phyloP scores from a whole-genome alignment of 2,888 invertebrate genomes.

The Yponomeuta malinellus region DNA sequence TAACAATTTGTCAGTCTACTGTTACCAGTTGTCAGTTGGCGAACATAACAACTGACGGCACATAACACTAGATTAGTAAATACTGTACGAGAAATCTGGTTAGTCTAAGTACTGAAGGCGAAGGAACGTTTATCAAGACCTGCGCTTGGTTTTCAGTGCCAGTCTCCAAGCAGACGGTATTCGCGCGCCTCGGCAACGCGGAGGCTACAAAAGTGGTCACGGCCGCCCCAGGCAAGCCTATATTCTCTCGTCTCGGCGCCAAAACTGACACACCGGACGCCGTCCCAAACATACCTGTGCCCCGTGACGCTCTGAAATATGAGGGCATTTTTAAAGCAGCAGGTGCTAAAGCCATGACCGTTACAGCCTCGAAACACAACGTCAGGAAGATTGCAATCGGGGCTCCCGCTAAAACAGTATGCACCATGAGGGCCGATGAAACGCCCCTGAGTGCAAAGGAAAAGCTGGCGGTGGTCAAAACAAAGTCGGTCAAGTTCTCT shows the following conservation, averaged over 20 bases:
- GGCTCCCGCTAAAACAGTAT: background rate
- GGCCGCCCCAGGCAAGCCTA: constrained; percentile 39
- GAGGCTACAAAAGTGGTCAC: constrained; percentile 31
- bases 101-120: too few species aligned
- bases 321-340: constrained; percentile 61
- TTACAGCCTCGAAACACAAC: constrained; percentile 48
- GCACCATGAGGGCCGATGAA: constrained; percentile 67
- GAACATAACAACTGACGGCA: too few species aligned
- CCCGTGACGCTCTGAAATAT: constrained; percentile 60
- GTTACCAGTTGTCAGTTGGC: too few species aligned
- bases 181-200: constrained; percentile 56
- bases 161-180: constrained; percentile 47
- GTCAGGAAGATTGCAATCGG: constrained; percentile 50
- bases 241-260: constrained; percentile 56
- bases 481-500: constrained; percentile 67
- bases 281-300: constrained; percentile 39
- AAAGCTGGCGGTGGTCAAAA: constrained; percentile 49
- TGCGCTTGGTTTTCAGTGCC: constrained; percentile 17
- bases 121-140: too few species aligned
- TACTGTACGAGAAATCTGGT: too few species aligned
- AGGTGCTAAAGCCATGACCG: constrained; percentile 42
- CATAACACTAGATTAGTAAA: too few species aligned
- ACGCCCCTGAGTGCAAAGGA: constrained; percentile 56
- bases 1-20: too few species aligned
- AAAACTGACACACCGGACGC: constrained; percentile 31